phyloP scores from a whole-genome alignment of 2,113 vertebrate genomes.

The Hiodon alosoides region DNA sequence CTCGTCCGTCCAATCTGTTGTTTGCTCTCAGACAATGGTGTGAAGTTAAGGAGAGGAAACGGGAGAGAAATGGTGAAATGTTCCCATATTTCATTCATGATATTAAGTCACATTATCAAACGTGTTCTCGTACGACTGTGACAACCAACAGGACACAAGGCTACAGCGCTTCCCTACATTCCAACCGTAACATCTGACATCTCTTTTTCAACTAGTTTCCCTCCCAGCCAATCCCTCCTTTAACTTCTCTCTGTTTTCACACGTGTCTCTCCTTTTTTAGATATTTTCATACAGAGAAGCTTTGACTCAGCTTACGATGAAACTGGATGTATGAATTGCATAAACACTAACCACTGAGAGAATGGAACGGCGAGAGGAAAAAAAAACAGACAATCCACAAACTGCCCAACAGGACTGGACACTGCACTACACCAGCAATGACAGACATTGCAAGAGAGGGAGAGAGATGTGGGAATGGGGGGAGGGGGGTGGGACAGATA shows the following conservation, averaged over 20 bases:
- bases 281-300: constrained; percentile 7
- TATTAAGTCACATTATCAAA: constrained; percentile 50
- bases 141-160: constrained; percentile 48
- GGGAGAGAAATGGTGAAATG: constrained; percentile 8
- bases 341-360: background rate
- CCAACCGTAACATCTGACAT: constrained; percentile 19
- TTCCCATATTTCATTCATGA: constrained; percentile 56
- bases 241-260: constrained; percentile 14
- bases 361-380: too few species aligned
- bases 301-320: constrained; percentile 25
- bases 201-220: constrained; percentile 16
- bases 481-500: background rate
- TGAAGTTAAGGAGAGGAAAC: constrained; percentile 30
- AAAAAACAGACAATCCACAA: background rate
- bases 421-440: background rate
- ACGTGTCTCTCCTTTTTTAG: constrained; percentile 2
- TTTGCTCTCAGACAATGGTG: constrained; percentile 48
- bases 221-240: constrained; percentile 39
- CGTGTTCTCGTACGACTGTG: constrained; percentile 49
- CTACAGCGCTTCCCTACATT: constrained; percentile 41
- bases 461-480: background rate
- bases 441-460: background rate
- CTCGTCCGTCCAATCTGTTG: constrained; percentile 42
- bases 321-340: constrained; percentile 3
- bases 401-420: background rate